Conservation (phyloP, 2,888 invertebrate species). For the Mesorhabditis sp. region DNA sequence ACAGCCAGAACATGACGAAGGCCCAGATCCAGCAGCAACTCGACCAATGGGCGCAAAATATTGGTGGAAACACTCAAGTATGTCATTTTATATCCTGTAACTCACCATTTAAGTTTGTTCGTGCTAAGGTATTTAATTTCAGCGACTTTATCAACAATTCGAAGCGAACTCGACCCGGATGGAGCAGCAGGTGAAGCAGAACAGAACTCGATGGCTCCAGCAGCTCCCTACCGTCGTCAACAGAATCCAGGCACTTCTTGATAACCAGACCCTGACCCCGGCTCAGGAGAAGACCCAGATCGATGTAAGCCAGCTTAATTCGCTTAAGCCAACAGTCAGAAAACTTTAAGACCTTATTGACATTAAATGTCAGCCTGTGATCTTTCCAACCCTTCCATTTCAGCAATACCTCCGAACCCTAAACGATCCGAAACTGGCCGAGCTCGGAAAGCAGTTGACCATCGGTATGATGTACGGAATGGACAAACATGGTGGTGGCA, state of each 20-base stretch:
- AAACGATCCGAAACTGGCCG: neutral
- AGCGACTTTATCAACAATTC: conserved; percentile 1
- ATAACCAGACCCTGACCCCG: neutral
- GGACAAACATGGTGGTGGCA: neutral
- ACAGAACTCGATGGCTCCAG: neutral
- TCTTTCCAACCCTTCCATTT: no score
- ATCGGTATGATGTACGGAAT: neutral
- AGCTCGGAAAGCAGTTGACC: neutral
- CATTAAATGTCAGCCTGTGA: no score
- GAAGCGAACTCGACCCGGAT: neutral
- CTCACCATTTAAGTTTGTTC: neutral
- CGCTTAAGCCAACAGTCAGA: neutral
- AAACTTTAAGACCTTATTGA: neutral
- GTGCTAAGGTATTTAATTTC: neutral
- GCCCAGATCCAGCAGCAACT: neutral
- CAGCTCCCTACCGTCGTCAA: conserved; percentile 2
- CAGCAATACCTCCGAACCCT: neutral
- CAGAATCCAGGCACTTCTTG: neutral
- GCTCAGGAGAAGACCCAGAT: neutral
- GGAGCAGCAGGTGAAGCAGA: neutral
- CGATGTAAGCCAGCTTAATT: neutral
- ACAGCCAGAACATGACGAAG: neutral
- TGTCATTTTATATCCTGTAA: neutral
- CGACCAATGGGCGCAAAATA: conserved; percentile 2
- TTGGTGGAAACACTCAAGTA: neutral